These are phyloP conservation scores for Sciaenops ocellatus DNA, from an alignment of 2,797 vertebrate species.

Conservation along the genomic window DNA sequence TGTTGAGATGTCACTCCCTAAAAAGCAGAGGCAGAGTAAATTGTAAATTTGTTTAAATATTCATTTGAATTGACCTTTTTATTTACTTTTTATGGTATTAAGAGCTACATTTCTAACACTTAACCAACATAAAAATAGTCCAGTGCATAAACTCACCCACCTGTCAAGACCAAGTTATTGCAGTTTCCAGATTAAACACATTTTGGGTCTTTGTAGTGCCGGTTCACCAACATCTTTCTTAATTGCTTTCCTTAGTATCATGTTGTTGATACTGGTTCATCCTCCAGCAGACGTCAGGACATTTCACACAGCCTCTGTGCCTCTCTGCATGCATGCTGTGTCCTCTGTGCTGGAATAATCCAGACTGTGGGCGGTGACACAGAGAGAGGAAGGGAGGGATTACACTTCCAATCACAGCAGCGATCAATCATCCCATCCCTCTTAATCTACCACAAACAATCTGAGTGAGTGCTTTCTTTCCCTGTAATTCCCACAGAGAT, in stretches of 20 bases:
- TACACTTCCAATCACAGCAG: constrained; percentile 61
- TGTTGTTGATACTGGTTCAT: neutral
- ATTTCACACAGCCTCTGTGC: constrained; percentile 15
- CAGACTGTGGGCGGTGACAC: constrained; percentile 53
- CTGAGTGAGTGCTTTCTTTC: constrained; percentile 22
- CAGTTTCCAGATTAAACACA: constrained; percentile 26
- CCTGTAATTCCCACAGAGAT: neutral
- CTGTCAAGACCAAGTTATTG: constrained; percentile 35
- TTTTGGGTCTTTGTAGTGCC: constrained; percentile 14
- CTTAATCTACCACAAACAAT: constrained; percentile 52
- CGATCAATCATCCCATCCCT: constrained; percentile 42
- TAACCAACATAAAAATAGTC: neutral
- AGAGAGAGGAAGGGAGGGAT: constrained; percentile 53
- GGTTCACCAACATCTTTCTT: constrained; percentile 10
- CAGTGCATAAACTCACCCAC: constrained; percentile 49
- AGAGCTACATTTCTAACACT: neutral
- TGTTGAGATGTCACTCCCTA: constrained; percentile 22
- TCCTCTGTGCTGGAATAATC: constrained; percentile 69
- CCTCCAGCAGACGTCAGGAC: constrained; percentile 16
- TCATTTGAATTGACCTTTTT: neutral
- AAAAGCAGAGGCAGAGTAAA: neutral
- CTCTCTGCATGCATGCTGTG: constrained; percentile 1
- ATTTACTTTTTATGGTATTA: neutral
- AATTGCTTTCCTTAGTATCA: neutral
- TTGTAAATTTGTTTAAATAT: neutral